Conservation (phyloP, 2,797 vertebrate species). For the Poeciliopsis turneri region DNA sequence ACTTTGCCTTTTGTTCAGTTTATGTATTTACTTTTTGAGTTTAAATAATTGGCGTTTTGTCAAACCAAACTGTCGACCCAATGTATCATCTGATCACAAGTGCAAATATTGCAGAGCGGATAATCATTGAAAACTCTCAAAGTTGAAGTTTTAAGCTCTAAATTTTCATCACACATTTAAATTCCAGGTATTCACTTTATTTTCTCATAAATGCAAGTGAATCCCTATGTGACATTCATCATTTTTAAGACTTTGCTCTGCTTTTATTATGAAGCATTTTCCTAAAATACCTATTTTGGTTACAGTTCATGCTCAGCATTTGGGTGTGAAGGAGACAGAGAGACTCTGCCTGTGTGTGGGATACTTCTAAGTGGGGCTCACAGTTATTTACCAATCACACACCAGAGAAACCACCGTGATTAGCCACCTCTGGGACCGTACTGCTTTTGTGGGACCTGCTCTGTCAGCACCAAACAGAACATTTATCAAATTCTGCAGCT, state of each 20-base stretch:
- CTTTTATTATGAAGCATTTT: conserved; percentile 27
- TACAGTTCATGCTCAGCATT: conserved; percentile 31
- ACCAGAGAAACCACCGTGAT: conserved; percentile 58
- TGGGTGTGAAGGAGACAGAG: conserved; percentile 8
- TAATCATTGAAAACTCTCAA: conserved; percentile 43
- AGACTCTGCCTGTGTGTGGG: conserved; percentile 21
- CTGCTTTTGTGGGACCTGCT: conserved; percentile 62
- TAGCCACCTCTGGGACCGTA: conserved; percentile 64
- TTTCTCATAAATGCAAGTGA: neutral
- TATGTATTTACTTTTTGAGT: conserved; percentile 17
- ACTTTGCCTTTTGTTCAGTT: conserved; percentile 62
- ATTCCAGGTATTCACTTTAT: conserved; percentile 55
- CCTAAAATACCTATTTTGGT: conserved; percentile 25
- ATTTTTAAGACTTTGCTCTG: conserved; percentile 15
- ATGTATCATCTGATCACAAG: conserved; percentile 67
- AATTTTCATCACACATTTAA: conserved; percentile 47
- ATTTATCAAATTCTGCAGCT: conserved; percentile 70
- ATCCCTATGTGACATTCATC: conserved; percentile 10
- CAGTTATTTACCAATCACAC: conserved; percentile 62
- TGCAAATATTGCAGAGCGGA: conserved; percentile 67
- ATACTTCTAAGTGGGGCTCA: conserved; percentile 37
- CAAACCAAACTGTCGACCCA: conserved; percentile 66
- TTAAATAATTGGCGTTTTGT: conserved; percentile 74
- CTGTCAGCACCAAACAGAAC: conserved; percentile 71
- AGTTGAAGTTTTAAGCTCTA: conserved; percentile 41